Conservation (phyloP, 1,140 invertebrate genomes). For the Pseudomyrmex flavicornis region DNA sequence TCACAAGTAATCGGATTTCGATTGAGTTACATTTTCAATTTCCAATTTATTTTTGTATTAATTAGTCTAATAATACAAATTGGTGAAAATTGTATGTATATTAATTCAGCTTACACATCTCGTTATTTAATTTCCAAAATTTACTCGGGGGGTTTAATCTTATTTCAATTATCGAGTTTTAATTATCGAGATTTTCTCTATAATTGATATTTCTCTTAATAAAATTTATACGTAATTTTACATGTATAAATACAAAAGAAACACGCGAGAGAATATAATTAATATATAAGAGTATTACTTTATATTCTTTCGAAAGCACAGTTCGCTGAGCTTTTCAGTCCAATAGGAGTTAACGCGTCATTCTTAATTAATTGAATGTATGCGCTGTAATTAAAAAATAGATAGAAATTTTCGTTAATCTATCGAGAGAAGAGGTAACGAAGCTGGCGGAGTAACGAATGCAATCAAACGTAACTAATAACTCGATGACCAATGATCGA, state of each 20-base stretch:
- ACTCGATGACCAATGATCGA: slow-evolving; percentile 45
- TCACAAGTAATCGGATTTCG: slow-evolving; percentile 18
- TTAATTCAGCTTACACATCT: neutral
- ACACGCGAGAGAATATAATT: neutral
- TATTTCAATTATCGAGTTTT: neutral
- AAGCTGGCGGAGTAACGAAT: slow-evolving; percentile 30
- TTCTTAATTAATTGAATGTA: slow-evolving; percentile 11
- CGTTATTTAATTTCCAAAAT: neutral
- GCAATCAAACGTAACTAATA: slow-evolving; percentile 52
- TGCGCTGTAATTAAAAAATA: neutral
- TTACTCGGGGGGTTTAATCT: slow-evolving; percentile 5
- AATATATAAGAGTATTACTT: neutral
- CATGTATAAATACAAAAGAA: neutral
- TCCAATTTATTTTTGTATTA: slow-evolving; percentile 9
- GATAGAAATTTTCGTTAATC: neutral
- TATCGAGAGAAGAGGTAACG: slow-evolving; percentile 3
- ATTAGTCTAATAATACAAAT: neutral
- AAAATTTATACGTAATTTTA: no score
- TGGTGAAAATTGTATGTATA: neutral
- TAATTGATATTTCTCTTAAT: neutral
- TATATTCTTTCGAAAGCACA: neutral
- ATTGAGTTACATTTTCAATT: slow-evolving; percentile 2
- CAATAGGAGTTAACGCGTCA: neutral
- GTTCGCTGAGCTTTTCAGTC: neutral
- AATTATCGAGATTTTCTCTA: neutral